These are phyloP conservation scores for Chloropsis hardwickii DNA, from an alignment of 2,113 vertebrate genomes.

Conservation along the genomic window DNA sequence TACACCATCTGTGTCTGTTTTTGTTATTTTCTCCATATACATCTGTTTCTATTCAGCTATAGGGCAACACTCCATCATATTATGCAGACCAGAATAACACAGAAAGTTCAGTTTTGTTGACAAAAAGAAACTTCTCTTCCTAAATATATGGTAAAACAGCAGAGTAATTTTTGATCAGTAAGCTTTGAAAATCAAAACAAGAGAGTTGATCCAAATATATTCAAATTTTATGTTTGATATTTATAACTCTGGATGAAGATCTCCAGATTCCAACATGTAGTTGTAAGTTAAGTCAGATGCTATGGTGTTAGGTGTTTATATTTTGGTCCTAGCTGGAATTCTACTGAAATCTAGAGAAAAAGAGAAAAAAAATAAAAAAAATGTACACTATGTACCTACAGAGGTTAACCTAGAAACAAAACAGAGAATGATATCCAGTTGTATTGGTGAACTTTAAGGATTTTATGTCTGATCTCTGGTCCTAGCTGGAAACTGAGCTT, in stretches of 20 bases:
- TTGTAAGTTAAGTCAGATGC: background rate
- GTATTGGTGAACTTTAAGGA: background rate
- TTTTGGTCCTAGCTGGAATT: background rate
- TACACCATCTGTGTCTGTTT: constrained; percentile 72
- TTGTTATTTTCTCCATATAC: constrained; percentile 67
- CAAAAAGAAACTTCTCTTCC: constrained; percentile 25
- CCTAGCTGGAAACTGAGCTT: background rate
- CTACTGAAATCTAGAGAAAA: background rate
- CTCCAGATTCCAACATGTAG: background rate
- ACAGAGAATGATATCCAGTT: background rate
- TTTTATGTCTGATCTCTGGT: background rate
- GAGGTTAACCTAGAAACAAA: background rate
- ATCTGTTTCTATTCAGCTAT: constrained; percentile 73
- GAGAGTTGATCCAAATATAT: constrained; percentile 12
- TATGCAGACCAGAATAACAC: constrained; percentile 66
- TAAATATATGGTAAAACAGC: constrained; percentile 35
- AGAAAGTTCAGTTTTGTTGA: constrained; percentile 54
- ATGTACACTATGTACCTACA: background rate
- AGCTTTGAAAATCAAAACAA: constrained; percentile 33
- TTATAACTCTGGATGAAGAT: background rate
- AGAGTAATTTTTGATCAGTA: constrained; percentile 48
- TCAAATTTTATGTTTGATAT: background rate
- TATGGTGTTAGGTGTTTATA: background rate
- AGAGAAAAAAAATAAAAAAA: background rate
- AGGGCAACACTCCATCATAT: constrained; percentile 71